Evolutionary conservation across 2,888 invertebrate species (phyloP).

Genomic region (Meta bourneti): DNA sequence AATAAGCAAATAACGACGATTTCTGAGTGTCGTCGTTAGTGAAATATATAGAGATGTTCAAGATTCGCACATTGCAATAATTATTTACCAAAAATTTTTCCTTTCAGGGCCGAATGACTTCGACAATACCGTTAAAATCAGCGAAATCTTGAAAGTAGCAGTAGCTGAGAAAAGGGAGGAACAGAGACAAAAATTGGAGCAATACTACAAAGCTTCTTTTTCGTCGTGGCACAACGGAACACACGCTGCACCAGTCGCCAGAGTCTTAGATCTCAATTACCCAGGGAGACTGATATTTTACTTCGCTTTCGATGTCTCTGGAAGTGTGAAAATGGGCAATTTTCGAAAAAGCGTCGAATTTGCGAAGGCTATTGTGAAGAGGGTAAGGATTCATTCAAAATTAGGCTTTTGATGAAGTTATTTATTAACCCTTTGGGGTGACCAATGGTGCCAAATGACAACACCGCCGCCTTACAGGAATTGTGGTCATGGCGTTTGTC

Average conservation of each 20-base stretch:
- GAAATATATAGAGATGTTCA: not conserved
- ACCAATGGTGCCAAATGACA: not conserved
- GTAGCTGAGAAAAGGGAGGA: conserved; percentile 53
- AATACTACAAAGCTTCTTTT: conserved; percentile 16
- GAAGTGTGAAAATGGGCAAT: conserved; percentile 62
- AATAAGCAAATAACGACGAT: no score
- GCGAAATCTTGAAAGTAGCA: conserved; percentile 16
- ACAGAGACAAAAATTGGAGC: conserved; percentile 21
- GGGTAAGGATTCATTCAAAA: conserved; percentile 26
- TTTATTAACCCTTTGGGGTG: not conserved
- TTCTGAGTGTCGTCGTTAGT: not conserved
- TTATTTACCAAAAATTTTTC: not conserved
- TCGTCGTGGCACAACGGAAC: conserved; percentile 24
- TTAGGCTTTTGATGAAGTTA: not conserved
- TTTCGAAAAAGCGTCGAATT: conserved; percentile 63
- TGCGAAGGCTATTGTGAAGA: conserved; percentile 70
- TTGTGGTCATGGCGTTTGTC: no score
- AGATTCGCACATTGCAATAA: not conserved
- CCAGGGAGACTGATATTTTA: conserved; percentile 68
- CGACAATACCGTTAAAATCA: conserved; percentile 31
- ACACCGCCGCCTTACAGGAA: not conserved
- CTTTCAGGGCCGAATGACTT: conserved; percentile 62
- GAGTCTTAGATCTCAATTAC: conserved; percentile 42
- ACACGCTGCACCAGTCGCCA: not conserved
- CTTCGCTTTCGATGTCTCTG: conserved; percentile 74